These are phyloP conservation scores for Gouania willdenowi DNA, from an alignment of 2,797 vertebrate genomes.

Conservation along the genomic window DNA sequence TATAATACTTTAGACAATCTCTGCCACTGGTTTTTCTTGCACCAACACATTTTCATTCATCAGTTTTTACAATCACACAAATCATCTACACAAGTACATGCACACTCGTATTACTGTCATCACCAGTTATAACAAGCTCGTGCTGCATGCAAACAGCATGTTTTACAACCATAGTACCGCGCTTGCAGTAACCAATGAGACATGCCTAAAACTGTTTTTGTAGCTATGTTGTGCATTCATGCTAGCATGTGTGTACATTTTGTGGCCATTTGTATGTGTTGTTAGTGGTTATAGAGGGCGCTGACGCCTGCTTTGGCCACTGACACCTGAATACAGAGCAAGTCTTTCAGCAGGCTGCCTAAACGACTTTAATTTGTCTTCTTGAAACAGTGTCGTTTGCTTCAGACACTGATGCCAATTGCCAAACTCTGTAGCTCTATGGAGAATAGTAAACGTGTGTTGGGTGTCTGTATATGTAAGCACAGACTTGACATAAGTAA, in stretches of 20 bases:
- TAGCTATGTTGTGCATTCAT: constrained; percentile 33
- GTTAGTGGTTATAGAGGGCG: constrained; percentile 25
- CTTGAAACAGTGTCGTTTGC: constrained; percentile 55
- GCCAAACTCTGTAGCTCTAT: constrained; percentile 48
- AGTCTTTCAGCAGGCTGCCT: constrained; percentile 69
- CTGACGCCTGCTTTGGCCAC: constrained; percentile 48
- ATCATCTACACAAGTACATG: constrained; percentile 8
- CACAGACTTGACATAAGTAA: constrained; percentile 71
- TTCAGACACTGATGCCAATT: constrained; percentile 51
- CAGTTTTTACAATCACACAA: constrained; percentile 30
- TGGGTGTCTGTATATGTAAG: constrained; percentile 72
- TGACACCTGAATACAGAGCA: constrained; percentile 67
- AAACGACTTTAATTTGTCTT: constrained; percentile 70
- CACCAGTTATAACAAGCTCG: constrained; percentile 62
- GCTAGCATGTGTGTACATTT: constrained; percentile 9
- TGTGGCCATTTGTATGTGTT: neutral
- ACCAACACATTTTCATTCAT: no score
- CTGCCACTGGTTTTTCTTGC: constrained; percentile 2
- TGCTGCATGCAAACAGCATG: constrained; percentile 47
- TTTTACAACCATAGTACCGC: constrained; percentile 66
- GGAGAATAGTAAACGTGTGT: constrained; percentile 69
- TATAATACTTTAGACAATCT: constrained; percentile 18
- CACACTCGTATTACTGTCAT: constrained; percentile 59
- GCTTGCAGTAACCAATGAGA: constrained; percentile 58
- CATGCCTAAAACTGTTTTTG: constrained; percentile 70